A percentile compares a stretch with the other conserved stretches of the same genome.
These are phyloP conservation scores for Melanostoma mellinum DNA, from an alignment of 2,888 invertebrate species.

Conservation along the genomic window DNA sequence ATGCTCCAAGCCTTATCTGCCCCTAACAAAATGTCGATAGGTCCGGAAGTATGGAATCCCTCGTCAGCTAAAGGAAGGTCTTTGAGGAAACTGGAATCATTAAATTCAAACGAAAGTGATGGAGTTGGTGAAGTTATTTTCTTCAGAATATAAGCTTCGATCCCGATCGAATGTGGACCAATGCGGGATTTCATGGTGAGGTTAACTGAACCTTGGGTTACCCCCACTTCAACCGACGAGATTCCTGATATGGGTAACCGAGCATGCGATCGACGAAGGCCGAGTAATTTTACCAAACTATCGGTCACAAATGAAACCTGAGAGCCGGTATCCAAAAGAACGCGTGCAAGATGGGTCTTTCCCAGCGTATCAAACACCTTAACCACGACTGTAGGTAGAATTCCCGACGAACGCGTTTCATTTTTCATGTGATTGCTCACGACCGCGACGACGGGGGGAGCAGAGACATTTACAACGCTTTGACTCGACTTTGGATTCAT, in stretches of 20 bases:
- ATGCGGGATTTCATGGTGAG: background rate
- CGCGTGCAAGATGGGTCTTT: background rate
- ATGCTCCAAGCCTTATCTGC: slow-evolving; percentile 16
- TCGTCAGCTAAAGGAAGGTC: background rate
- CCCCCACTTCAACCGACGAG: background rate
- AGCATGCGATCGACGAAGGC: slow-evolving; percentile 19
- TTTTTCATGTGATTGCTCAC: background rate
- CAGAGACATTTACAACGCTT: no score
- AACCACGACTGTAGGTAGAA: background rate
- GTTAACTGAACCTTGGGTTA: background rate
- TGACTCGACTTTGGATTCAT: background rate
- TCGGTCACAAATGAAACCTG: slow-evolving; percentile 11
- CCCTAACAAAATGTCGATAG: background rate
- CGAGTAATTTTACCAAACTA: background rate
- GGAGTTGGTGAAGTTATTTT: slow-evolving; percentile 7
- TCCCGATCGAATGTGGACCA: background rate
- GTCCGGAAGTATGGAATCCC: background rate
- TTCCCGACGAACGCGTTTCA: background rate
- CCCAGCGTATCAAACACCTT: background rate
- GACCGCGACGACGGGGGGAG: no score
- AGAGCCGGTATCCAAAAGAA: slow-evolving; percentile 8
- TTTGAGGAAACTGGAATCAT: background rate
- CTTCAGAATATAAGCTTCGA: slow-evolving; percentile 17
- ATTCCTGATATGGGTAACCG: slow-evolving; percentile 12
- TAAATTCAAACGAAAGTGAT: background rate